Base-by-base conservation (phyloP, 1,140 invertebrate species). In the Drosophila setifemur region DNA sequence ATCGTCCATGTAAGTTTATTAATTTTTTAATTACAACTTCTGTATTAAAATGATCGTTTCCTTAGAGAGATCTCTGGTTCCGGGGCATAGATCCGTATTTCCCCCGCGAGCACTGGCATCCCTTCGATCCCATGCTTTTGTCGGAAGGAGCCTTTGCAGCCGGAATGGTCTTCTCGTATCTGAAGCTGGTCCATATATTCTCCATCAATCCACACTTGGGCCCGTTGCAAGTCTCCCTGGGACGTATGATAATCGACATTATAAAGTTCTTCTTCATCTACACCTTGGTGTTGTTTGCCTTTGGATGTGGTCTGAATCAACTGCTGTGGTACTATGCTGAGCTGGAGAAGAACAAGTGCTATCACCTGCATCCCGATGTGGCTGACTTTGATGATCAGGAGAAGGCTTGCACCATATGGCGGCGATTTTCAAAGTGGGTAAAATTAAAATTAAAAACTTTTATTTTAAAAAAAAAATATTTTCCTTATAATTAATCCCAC, bases 291-390 rank as follows among this genome's bases (percentile, higher is more conserved):
- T 90, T 97, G 14, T 97, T 97, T 82, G 96, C 96, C 26, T 97
- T 97, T 91, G 96, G 95, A 39, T 97, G 96, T 89, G 96, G 96
- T 93, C 92, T 98, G 69, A 98, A 98, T 91, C 97, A 98, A 88
- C 90, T 98, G 33, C 93, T 98, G 81, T 98, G 97, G 97, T 98
- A 98, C 90, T 98, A 98, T 87, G 96, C 97, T n/a, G 95, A 97
- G 71, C 91, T 97, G 71, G 95, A 97, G 82, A 95, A 95, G 82
- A 92, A 93, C 37, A 96, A 96, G 82, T 98, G 97, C 88, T 95
- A 96, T 75, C 94, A 95, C 57, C 87, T 92, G 19, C 93, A 93
- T 3, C 93, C 91, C n/a, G 95, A 94, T 16, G 69, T 93, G 4
- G 92, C 94, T 0, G 95, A 96, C 78, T 96, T 96, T 61, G 94